phyloP scores from a whole-genome alignment of 2,113 vertebrate species.

The Thalassoma bifasciatum region DNA sequence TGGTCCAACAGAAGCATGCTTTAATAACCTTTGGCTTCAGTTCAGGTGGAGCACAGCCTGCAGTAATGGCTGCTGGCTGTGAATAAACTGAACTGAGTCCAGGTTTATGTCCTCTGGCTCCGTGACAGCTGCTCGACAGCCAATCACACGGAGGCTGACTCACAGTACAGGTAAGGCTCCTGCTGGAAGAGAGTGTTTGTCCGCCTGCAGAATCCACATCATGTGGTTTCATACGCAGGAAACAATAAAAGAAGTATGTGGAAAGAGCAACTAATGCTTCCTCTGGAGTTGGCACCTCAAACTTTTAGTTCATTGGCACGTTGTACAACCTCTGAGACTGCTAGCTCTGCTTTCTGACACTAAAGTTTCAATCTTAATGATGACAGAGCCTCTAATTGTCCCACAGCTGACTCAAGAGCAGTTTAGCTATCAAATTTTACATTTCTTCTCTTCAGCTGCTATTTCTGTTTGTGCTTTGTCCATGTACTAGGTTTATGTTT shows the following conservation, averaged over 20 bases:
- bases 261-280: conserved; percentile 21
- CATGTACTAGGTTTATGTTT: too few relatives aligned
- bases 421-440: too few relatives aligned
- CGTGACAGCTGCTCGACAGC: conserved; percentile 35
- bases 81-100: conserved; percentile 21
- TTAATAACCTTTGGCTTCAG: conserved; percentile 25
- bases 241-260: conserved; percentile 14
- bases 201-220: conserved; percentile 24
- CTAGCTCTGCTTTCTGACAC: too few relatives aligned
- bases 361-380: conserved; percentile 1
- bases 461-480: too few relatives aligned
- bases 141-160: conserved; percentile 36
- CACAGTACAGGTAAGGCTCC: conserved; percentile 4
- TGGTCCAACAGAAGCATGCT: conserved; percentile 13
- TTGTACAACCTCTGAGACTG: neutral
- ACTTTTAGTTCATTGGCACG: conserved; percentile 26
- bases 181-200: conserved; percentile 11
- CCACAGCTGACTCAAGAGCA: conserved; percentile 7
- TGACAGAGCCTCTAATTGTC: conserved; percentile 26
- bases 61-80: conserved; percentile 39
- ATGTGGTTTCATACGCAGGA: conserved; percentile 14
- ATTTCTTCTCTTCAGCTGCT: too few relatives aligned
- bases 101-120: conserved; percentile 38
- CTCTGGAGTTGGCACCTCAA: neutral
- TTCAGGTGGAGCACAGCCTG: conserved; percentile 27